Evolutionary conservation across 2,797 vertebrate genomes (phyloP), one percentile per base, ranked within the genome.

Genomic region (Rachycentron canadum): DNA sequence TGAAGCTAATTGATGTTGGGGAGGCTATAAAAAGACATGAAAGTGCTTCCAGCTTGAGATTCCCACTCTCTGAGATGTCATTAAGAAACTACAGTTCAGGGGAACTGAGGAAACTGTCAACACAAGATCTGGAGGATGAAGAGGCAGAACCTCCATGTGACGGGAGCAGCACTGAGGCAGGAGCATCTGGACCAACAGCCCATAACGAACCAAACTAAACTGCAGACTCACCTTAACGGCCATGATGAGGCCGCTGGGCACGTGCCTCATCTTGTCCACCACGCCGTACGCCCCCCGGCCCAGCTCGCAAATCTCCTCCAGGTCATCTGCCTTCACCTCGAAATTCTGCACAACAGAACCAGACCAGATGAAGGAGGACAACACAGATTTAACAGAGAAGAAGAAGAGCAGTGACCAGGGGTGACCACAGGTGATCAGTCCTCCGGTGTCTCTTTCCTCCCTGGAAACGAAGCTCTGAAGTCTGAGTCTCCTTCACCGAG

Each of bases 181-280:
- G n/a, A n/a, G n/a, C n/a, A n/a, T n/a, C n/a, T n/a, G n/a, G n/a
- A n/a, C n/a, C n/a, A n/a, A n/a, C n/a, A n/a, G n/a, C n/a, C n/a
- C n/a, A n/a, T n/a, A n/a, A n/a, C n/a, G n/a, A n/a, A n/a, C n/a
- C n/a, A n/a, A n/a, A n/a, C n/a, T n/a, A n/a, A n/a, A n/a, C n/a
- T n/a, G 3, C 32, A 7, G 32, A 7, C 91, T 66, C 57, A 98
- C 98, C 97, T 99, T 99, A 58, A 99, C 97, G 0, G 98, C 98
- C 98, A 99, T 98, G 89, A 99, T 98, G 86, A 97, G 95, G 25
- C 90, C 97, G 0, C 97, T 99, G 68, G 97, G 97, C 80, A 97
- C 92, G 21, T 99, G 98, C 47, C 93, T 95, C 97, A 99, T 99
- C 94, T 97, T 97, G 93, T 99, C 97, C 93, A 99, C 98, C 73